Conservation (phyloP, 2,113 vertebrate species). For the Prolemur simus region DNA sequence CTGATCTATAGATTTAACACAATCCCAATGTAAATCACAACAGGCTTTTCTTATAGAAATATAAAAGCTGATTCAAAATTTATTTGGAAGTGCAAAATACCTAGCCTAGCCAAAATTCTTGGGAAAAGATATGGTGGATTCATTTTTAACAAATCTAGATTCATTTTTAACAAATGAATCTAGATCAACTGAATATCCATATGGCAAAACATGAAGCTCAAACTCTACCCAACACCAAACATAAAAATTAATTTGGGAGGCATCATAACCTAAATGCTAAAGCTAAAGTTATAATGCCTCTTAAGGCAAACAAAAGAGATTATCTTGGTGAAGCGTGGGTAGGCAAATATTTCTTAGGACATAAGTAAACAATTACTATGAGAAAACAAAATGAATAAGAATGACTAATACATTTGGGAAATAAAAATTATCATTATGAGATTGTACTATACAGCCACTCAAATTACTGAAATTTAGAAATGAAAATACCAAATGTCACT, state of each 20-base stretch:
- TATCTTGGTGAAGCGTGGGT: background rate
- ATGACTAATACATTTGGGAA: background rate
- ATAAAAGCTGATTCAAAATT: constrained; percentile 42
- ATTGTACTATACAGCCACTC: background rate
- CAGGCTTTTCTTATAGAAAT: background rate
- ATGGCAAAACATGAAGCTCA: constrained; percentile 37
- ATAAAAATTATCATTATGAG: background rate
- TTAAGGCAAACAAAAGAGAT: constrained; percentile 2
- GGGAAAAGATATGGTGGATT: background rate
- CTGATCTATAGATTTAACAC: background rate
- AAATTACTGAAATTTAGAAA: constrained; percentile 28
- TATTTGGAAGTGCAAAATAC: constrained; percentile 47
- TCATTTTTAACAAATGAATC: constrained; percentile 22
- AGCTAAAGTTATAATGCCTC: background rate
- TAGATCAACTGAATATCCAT: constrained; percentile 51
- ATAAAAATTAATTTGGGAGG: constrained; percentile 24
- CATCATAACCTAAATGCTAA: background rate
- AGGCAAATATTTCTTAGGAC: background rate
- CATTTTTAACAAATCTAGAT: no score
- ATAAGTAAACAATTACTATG: background rate
- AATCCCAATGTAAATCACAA: background rate
- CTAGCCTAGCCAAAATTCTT: constrained; percentile 1
- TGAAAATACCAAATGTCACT: constrained; percentile 51
- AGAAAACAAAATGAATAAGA: background rate
- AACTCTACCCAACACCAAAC: constrained; percentile 31